A percentile compares a stretch with the other conserved stretches of the same genome.
These are phyloP conservation scores for Lycocorax pyrrhopterus DNA, from an alignment of 2,113 vertebrate species.

Conservation along the genomic window DNA sequence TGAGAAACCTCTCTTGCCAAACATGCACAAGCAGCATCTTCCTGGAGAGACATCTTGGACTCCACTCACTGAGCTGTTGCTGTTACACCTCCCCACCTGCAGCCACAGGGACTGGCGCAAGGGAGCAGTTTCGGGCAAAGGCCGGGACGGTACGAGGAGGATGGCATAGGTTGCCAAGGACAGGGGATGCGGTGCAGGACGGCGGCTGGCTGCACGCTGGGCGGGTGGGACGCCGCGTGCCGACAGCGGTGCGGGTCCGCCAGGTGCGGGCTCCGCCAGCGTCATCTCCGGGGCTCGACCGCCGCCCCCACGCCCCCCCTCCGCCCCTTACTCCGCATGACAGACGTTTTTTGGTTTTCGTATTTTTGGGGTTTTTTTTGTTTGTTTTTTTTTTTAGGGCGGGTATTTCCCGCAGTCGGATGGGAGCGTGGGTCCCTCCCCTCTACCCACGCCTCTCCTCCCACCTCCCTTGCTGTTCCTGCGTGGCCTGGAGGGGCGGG, in stretches of 20 bases:
- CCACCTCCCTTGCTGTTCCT: background rate
- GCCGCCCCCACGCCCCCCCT: no score
- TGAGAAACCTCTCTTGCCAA: no score
- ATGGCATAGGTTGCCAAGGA: accelerated
- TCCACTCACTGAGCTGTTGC: background rate
- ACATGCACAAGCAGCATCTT: accelerated
- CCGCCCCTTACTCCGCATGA: background rate
- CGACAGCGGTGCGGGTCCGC: background rate
- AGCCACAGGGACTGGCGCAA: background rate
- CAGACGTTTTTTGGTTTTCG: no score
- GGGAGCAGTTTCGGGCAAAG: background rate
- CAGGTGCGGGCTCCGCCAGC: background rate
- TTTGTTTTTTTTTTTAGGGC: background rate
- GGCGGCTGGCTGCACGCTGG: no score
- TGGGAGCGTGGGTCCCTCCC: background rate
- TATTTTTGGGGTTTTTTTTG: no score
- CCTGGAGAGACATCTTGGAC: background rate
- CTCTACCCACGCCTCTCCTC: background rate
- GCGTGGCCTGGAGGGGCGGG: background rate
- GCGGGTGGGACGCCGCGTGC: background rate
- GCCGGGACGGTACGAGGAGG: no score
- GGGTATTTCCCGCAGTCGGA: background rate
- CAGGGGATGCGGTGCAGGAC: accelerated
- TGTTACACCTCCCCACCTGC: background rate
- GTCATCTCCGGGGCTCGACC: background rate